A percentile compares a stretch with the other conserved stretches of the same genome.
Conservation (phyloP, 1,140 invertebrate species). For the Thereuonema tuberculata region DNA sequence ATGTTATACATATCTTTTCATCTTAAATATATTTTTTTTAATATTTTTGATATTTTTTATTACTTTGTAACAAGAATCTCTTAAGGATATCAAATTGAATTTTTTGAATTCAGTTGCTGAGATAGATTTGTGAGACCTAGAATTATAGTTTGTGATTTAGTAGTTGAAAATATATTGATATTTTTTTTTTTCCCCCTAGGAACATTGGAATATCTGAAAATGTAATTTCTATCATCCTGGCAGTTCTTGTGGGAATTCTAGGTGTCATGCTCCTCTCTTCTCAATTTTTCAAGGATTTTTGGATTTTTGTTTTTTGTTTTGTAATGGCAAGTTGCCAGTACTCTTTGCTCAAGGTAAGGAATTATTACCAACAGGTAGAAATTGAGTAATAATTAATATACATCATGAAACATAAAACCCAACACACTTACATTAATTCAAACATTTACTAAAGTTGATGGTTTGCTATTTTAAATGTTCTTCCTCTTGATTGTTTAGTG, state of each 20-base stretch:
- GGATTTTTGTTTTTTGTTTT: slow-evolving; percentile 89
- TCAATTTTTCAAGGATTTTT: slow-evolving; percentile 80
- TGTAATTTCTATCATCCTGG: slow-evolving; percentile 66
- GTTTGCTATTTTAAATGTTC: too few relatives aligned
- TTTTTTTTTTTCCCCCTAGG: slow-evolving; percentile 30
- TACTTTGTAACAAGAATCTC: too few relatives aligned
- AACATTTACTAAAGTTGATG: too few relatives aligned
- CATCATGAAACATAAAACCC: too few relatives aligned
- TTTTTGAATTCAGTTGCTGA: too few relatives aligned
- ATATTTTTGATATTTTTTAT: too few relatives aligned
- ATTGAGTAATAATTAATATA: background rate
- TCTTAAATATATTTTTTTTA: too few relatives aligned
- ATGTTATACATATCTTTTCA: too few relatives aligned
- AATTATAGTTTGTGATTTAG: background rate
- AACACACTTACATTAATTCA: too few relatives aligned
- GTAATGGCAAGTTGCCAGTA: slow-evolving; percentile 95
- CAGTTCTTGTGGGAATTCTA: slow-evolving; percentile 68
- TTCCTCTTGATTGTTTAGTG: too few relatives aligned
- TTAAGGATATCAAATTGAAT: too few relatives aligned
- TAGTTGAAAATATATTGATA: background rate
- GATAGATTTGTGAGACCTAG: too few relatives aligned
- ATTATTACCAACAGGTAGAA: background rate
- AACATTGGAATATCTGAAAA: slow-evolving; percentile 76
- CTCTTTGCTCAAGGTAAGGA: slow-evolving; percentile 66
- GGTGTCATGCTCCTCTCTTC: slow-evolving; percentile 69